Percentiles rank a stretch among this genome's conserved stretches.
Conservation (phyloP, 2,797 vertebrate species). For the Sebastes oblongus region DNA sequence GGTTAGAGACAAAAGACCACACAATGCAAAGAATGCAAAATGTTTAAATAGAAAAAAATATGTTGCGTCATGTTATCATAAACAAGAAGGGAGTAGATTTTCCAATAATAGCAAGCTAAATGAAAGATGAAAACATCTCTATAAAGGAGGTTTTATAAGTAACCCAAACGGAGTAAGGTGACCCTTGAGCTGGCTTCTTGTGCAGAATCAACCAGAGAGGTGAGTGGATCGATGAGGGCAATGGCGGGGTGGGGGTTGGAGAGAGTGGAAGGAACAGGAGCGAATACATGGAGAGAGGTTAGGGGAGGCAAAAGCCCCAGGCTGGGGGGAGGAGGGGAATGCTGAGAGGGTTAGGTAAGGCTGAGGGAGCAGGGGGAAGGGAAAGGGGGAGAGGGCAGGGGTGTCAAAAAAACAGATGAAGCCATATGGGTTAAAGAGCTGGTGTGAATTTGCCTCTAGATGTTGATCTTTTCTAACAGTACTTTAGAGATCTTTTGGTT, state of each 20-base stretch:
- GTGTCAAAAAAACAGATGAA: conserved; percentile 58
- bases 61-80: background rate
- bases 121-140: background rate
- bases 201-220: conserved; percentile 45
- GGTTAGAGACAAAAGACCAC: background rate
- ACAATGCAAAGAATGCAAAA: conserved; percentile 23
- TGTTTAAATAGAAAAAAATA: background rate
- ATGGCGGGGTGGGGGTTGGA: conserved; percentile 38
- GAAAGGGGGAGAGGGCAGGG: conserved; percentile 31
- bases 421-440: conserved; percentile 50
- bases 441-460: conserved; percentile 72
- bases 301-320: conserved; percentile 38
- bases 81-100: background rate
- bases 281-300: conserved; percentile 42
- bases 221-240: conserved; percentile 48
- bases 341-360: conserved; percentile 30
- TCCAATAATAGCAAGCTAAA: background rate
- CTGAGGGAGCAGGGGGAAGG: conserved; percentile 49
- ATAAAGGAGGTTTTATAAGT: background rate
- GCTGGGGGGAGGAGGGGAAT: conserved; percentile 32
- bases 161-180: conserved; percentile 6
- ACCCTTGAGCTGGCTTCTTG: conserved; percentile 27
- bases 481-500: conserved; percentile 10
- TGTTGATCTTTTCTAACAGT: conserved; percentile 28
- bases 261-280: conserved; percentile 41